Percentiles rank a stretch among this genome's conserved stretches.
These are phyloP conservation scores for Chloromyia formosa DNA, from an alignment of 2,888 invertebrate genomes.

Conservation along the genomic window DNA sequence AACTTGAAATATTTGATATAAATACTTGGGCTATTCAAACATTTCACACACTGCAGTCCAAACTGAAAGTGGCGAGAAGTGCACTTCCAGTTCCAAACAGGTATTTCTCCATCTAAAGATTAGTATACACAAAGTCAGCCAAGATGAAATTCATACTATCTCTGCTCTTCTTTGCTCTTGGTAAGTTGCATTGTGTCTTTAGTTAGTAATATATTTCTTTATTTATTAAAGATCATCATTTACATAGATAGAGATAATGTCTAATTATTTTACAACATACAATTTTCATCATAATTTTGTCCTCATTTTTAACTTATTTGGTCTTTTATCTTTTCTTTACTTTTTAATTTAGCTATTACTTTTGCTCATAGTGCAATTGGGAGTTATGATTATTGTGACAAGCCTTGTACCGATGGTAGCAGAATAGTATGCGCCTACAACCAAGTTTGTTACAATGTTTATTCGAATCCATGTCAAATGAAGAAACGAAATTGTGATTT, in stretches of 20 bases:
- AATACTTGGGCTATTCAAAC: not conserved
- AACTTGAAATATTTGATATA: not conserved
- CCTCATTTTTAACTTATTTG: not conserved
- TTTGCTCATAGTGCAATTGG: conserved; percentile 5
- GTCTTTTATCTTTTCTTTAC: not conserved
- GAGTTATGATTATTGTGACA: conserved; percentile 22
- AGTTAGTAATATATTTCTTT: not conserved
- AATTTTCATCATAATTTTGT: not conserved
- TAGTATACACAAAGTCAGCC: not conserved
- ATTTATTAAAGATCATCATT: not conserved
- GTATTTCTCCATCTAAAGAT: not conserved
- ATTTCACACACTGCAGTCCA: not conserved
- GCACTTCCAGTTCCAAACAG: not conserved
- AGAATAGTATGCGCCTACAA: conserved; percentile 31
- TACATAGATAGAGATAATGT: not conserved
- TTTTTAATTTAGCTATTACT: not conserved
- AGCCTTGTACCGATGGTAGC: conserved; percentile 20
- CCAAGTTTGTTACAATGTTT: conserved; percentile 20
- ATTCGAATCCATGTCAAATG: conserved; percentile 16
- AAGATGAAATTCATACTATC: conserved; percentile 8
- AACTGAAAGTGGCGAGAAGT: not conserved
- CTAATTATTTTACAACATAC: not conserved
- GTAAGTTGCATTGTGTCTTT: not conserved
- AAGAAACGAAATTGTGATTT: conserved; percentile 31
- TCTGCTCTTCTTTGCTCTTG: conserved; percentile 2